A percentile compares a stretch with the other conserved stretches of the same genome.
Evolutionary conservation across 2,113 vertebrate species (phyloP).

Genomic region (Petromus typicus): DNA sequence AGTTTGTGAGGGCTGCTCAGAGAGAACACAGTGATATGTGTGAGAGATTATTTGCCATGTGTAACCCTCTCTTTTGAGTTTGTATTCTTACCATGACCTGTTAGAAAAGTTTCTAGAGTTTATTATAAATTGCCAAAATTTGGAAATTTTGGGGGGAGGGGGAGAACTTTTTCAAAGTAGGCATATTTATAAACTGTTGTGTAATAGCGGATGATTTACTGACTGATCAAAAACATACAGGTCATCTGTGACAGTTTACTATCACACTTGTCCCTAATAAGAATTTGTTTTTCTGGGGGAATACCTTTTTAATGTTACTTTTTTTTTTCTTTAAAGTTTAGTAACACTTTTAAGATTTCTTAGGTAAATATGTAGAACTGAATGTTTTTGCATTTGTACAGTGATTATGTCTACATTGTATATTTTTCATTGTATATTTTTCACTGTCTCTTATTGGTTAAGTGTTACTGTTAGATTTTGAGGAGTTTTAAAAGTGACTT

Average conservation of each 20-base stretch:
- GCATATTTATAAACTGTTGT: background rate
- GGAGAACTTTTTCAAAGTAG: background rate
- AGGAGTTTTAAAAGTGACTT: conserved; percentile 35
- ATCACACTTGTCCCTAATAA: conserved; percentile 31
- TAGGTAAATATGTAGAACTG: background rate
- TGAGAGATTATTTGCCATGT: background rate
- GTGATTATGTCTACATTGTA: background rate
- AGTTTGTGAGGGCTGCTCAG: conserved; percentile 40
- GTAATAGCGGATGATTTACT: conserved; percentile 4
- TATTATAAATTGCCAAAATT: conserved; percentile 36
- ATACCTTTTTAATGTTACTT: background rate
- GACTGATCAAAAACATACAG: background rate
- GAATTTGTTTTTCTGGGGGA: conserved; percentile 26
- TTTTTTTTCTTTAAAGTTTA: background rate
- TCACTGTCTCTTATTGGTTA: background rate
- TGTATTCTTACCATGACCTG: background rate
- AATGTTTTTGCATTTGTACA: background rate
- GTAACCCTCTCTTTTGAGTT: conserved; percentile 46
- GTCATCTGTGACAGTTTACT: conserved; percentile 43
- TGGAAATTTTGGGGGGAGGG: background rate
- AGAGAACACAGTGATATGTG: conserved; percentile 5
- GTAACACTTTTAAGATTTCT: background rate
- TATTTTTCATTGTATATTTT: background rate
- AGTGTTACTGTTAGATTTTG: conserved; percentile 40
- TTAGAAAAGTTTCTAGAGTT: background rate